These are phyloP conservation scores for Stenotaenia linearis DNA, from an alignment of 2,888 invertebrate species.

Conservation along the genomic window DNA sequence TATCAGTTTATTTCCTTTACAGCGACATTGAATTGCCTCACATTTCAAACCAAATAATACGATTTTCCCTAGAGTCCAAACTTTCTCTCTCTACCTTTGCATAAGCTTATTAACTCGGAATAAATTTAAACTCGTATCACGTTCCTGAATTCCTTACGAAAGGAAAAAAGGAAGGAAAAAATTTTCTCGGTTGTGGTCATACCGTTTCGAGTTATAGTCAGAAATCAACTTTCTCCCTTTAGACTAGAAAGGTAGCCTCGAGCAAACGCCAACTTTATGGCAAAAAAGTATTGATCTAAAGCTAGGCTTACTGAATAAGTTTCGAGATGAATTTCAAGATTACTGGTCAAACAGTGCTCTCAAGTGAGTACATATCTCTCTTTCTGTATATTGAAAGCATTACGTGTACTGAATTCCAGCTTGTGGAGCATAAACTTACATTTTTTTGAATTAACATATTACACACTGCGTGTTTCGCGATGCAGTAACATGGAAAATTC, in stretches of 20 bases:
- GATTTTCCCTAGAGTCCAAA: background rate
- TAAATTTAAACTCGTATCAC: constrained; percentile 5
- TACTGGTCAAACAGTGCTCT: background rate
- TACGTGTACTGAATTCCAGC: background rate
- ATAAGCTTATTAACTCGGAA: constrained; percentile 15
- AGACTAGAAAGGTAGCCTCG: background rate
- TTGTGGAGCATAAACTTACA: background rate
- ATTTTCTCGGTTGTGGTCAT: background rate
- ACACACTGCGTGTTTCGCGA: too few species aligned
- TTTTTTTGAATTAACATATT: background rate
- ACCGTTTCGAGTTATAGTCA: constrained; percentile 19
- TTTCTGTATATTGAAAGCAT: background rate
- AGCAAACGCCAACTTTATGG: constrained; percentile 11
- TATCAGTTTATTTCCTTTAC: background rate
- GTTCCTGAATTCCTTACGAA: constrained; percentile 4
- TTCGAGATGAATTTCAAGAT: constrained; percentile 9
- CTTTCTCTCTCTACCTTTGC: background rate
- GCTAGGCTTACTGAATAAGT: constrained; percentile 8
- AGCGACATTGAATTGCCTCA: background rate
- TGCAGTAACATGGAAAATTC: too few species aligned
- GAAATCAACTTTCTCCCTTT: constrained; percentile 9
- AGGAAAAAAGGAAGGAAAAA: background rate
- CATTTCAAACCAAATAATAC: background rate
- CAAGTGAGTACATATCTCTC: background rate
- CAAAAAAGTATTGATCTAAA: constrained; percentile 7